Base-by-base conservation (phyloP, 2,113 vertebrate genomes). In the Cheilinus undulatus region DNA sequence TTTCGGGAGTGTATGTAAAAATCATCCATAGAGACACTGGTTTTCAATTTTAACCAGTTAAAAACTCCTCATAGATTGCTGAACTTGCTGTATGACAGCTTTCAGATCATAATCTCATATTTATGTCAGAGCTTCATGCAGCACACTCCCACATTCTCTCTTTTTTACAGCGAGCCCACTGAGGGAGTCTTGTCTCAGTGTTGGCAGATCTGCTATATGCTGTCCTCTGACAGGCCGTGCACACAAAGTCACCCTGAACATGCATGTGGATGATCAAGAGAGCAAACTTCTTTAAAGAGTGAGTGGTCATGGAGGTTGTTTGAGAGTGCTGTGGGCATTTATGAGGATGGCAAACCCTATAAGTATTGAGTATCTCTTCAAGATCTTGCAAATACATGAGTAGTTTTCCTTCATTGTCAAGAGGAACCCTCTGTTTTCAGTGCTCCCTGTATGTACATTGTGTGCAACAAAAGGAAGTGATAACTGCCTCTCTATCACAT, bases 401-500 rank as follows among this genome's bases (percentile, higher is more conserved):
- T 36, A 20, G 7, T 63, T 68, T 45, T 49, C 36, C 49, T 43
- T 62, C 30, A 26, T 5, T 40, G 36, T 61, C 27, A 40, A 26
- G n/a, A 24, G 3, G n/a, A 62, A 52, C 34, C 50, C 26, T 28
- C 56, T 3, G 7, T 58, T 17, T 46, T 34, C 28, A 48, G 3
- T 28, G 50, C 63, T 54, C 22, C 40, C 32, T 45, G 40, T 43
- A 26, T 2, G 3, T 46, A 43, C 22, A 77, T 17, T 51, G 4
- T 50, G 51, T 3, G 0, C 20, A 19, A 57, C 32, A 69, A 77
- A 59, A 36, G 46, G 30, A 54, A n/a, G n/a, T n/a, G 32, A 59
- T 49, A 40, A 62, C 68, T 58, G 40, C 50, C 52, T 24, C 28
- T 40, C n/a, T 27, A 27, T 26, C 40, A 13, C 67, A 67, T 11